Conservation (phyloP, 2,888 invertebrate genomes). For the Galerucella nymphaeae region DNA sequence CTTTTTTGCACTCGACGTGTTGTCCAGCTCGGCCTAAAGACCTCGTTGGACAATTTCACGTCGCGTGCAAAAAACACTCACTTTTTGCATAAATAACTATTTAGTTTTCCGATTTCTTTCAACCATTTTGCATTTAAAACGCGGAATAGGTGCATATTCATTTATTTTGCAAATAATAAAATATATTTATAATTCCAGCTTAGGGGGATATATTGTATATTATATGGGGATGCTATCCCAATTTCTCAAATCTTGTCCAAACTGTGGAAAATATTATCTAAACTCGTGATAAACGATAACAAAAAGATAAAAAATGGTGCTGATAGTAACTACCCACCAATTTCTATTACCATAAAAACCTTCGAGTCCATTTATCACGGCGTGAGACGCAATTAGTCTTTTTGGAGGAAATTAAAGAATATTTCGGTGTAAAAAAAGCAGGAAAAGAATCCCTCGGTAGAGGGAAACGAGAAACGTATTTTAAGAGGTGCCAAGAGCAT, state of each 20-base stretch:
- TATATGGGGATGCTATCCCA: too few species aligned
- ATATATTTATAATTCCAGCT: too few species aligned
- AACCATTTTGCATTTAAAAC: too few species aligned
- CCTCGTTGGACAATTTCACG: too few species aligned
- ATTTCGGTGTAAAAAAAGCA: conserved; percentile 46
- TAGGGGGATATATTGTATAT: too few species aligned
- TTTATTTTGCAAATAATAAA: too few species aligned
- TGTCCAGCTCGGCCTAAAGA: too few species aligned
- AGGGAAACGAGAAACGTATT: conserved; percentile 42
- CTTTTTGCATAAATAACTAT: too few species aligned
- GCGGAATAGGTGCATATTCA: too few species aligned
- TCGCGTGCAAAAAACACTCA: too few species aligned
- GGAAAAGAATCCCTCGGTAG: conserved; percentile 36
- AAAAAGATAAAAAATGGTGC: not conserved
- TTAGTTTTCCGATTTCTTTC: too few species aligned
- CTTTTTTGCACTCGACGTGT: too few species aligned
- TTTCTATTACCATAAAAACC: conserved; percentile 35
- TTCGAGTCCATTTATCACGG: conserved; percentile 36
- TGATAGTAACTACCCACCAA: conserved; percentile 13
- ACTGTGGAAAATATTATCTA: not conserved
- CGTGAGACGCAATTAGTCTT: conserved; percentile 47
- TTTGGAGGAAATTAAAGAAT: conserved; percentile 54
- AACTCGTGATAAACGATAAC: not conserved
- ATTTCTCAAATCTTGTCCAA: not conserved
- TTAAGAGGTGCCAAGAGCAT: conserved; percentile 45